Evolutionary conservation across 2,113 vertebrate species (phyloP), one percentile per base, ranked within the genome.

Genomic region (Paraplagusia blochii): DNA sequence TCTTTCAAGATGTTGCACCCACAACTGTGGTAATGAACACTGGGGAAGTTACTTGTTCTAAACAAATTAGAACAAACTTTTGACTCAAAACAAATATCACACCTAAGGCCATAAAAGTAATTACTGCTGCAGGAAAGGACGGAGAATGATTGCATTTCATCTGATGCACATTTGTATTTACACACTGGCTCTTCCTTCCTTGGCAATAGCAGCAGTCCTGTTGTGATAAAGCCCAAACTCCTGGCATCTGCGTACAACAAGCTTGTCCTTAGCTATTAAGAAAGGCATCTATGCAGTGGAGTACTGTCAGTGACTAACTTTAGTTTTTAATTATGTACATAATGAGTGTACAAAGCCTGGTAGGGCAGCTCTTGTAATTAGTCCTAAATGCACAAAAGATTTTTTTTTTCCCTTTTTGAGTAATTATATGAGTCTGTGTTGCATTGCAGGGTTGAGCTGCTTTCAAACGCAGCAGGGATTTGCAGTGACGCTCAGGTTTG

Each of bases 401-500:
- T 42, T 48, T 69, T 62, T 69, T 34, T 42, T 51, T 67, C 57
- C 63, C 29, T 19, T 15, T 49, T 52, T 47, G 56, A 55, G 44
- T 22, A 17, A 34, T 6, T 29, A 11, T 57, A 36, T 19, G 17
- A 52, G 19, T 39, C 29, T 5, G 33, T 22, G 45, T 54, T 40
- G 38, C 29, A 39, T 15, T 11, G 11, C 11, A 1, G 29, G n/a
- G 35, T 22, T n/a, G 53, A 34, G 1, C 40, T 7, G 11, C 59
- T 16, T 58, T 43, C 63, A 66, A 61, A 63, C 34, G 40, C 62
- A 58, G 67, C 56, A 53, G 48, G 69, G 53, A 59, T 56, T 64
- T 67, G 67, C 66, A 44, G 15, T 62, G 10, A 29, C 46, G 72
- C 61, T 53, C 73, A 51, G 58, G 39, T 53, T 29, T 57, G 9